A percentile compares a stretch with the other conserved stretches of the same genome.
phyloP scores from a whole-genome alignment of 2,113 vertebrate genomes.

The Thamnaconus septentrionalis region DNA sequence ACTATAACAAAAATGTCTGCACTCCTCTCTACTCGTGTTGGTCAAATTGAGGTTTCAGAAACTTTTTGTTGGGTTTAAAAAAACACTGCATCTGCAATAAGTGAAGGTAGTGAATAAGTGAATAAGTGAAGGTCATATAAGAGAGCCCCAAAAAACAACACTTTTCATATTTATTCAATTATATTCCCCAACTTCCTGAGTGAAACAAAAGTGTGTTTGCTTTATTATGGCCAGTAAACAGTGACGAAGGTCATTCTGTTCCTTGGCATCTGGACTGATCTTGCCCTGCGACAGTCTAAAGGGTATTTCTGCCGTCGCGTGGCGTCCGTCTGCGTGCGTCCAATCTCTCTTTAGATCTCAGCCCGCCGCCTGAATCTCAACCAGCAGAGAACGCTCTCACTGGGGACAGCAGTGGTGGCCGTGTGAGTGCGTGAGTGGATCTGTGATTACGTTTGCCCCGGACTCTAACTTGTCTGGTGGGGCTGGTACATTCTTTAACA shows the following conservation, averaged over 20 bases:
- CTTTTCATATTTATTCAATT: too few relatives aligned
- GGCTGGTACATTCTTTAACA: constrained; percentile 11
- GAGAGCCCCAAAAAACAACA: too few relatives aligned
- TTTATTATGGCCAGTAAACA: neutral
- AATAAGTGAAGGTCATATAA: too few relatives aligned
- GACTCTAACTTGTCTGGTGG: constrained; percentile 24
- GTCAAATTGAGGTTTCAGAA: too few relatives aligned
- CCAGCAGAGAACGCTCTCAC: constrained; percentile 3
- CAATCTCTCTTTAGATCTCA: constrained; percentile 48
- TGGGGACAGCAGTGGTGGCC: constrained; percentile 8
- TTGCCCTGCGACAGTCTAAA: constrained; percentile 35
- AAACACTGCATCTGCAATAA: too few relatives aligned
- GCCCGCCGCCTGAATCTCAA: constrained; percentile 44
- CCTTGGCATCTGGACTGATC: neutral
- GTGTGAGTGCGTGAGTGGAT: constrained; percentile 16
- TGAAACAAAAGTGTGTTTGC: neutral
- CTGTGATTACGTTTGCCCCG: constrained; percentile 50
- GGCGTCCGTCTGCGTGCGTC: constrained; percentile 42
- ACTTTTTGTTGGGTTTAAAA: too few relatives aligned
- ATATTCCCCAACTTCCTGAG: neutral
- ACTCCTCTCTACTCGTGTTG: too few relatives aligned
- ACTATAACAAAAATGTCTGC: too few relatives aligned
- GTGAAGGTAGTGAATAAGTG: too few relatives aligned
- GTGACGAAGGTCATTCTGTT: constrained; percentile 1
- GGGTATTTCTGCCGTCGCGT: constrained; percentile 25